Base-by-base conservation (phyloP, 2,888 invertebrate species). In the Cantharis rustica region DNA sequence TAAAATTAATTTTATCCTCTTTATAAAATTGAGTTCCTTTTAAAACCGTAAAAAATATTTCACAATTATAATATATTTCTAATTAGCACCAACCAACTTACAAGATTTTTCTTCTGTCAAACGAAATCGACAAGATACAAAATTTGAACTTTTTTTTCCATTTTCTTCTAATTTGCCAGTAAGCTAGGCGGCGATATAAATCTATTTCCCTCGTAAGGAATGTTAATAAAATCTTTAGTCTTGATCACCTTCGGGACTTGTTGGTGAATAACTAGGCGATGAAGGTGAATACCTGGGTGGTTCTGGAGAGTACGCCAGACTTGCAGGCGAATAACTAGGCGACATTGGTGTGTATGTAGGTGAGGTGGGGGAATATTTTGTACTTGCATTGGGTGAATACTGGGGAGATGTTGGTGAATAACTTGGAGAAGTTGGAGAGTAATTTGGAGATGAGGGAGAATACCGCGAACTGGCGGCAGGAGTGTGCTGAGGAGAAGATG, bases 361-460 rank as follows among this genome's bases (percentile, higher is more conserved):
- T 72, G 93, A 93, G 23, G 93, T 93, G 0, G 96, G 96, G 0
- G 95, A 95, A 88, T 95, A 96, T 85, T 93, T 93, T 9, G 95
- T 95, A 79, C 94, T 94, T 9, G 79, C 79, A 64, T 93, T 92
- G 2, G 95, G 95, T 0, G 95, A 93, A 87, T 95, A 95, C 83
- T 92, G 92, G 0, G 95, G 95, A 61, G 94, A 93, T 0, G 95
- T 93, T 0, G 95, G 95, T 10, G 94, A 92, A 85, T 95, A 95
- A 81, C 92, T 92, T 1, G 94, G 95, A 64, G 93, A 92, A 0
- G 93, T 93, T 0, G 95, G 95, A 0, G 94, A 92, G 85, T 93
- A 93, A 83, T 90, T 91, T 17, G 92, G 93, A 26, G 92, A 92
- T 0, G 91, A 91, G 0, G 93, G 93, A 1, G 92, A 94, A 84